Conservation (phyloP, 2,797 vertebrate species). For the Urophycis tenuis region DNA sequence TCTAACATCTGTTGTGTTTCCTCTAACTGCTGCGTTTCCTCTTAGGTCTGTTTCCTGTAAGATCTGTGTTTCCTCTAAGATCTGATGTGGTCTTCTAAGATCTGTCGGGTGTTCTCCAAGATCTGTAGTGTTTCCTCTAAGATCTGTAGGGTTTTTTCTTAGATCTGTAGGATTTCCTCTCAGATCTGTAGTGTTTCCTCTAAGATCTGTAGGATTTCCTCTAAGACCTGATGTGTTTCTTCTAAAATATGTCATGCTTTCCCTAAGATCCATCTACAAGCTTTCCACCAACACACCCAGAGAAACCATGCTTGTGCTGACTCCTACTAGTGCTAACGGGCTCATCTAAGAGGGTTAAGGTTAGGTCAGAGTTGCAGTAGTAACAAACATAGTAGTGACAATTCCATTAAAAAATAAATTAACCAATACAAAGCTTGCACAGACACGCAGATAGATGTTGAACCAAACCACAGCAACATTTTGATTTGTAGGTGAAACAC, state of each 20-base stretch:
- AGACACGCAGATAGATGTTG: slow-evolving; percentile 44
- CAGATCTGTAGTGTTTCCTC: slow-evolving; percentile 48
- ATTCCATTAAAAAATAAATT: no score
- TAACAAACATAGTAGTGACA: no score
- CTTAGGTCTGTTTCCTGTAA: no score
- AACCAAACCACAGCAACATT: slow-evolving; percentile 48
- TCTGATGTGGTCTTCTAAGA: no score
- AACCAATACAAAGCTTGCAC: slow-evolving; percentile 32
- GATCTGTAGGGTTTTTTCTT: no score
- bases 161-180: no score
- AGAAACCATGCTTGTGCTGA: slow-evolving; percentile 4
- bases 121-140: no score
- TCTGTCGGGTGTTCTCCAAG: no score
- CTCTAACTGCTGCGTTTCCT: no score
- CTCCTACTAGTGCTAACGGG: background rate
- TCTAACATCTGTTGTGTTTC: no score
- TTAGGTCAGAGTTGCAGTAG: no score
- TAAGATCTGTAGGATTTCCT: slow-evolving; percentile 58
- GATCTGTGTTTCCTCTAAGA: slow-evolving; percentile 12
- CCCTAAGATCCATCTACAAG: slow-evolving; percentile 55
- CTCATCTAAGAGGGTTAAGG: background rate
- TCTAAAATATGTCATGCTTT: slow-evolving; percentile 55
- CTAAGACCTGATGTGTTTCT: slow-evolving; percentile 56
- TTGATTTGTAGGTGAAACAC: slow-evolving; percentile 64
- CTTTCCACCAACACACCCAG: background rate